Conservation (phyloP, 2,113 vertebrate species). For the Pygoscelis adeliae region DNA sequence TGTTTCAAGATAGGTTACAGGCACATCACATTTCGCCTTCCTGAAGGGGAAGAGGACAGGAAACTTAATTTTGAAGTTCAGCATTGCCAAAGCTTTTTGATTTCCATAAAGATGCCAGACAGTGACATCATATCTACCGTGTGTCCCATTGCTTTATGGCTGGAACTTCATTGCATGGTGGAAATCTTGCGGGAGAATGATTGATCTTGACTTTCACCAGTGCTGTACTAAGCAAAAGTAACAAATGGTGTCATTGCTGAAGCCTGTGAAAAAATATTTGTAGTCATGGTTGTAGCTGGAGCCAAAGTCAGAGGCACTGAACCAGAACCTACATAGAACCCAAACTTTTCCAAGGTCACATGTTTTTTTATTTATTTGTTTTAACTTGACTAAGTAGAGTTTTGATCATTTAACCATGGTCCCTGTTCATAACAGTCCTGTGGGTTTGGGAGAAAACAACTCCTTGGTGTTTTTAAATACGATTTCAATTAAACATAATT, state of each 20-base stretch:
- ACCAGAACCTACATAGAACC: slow-evolving; percentile 59
- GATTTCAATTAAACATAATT: slow-evolving; percentile 40
- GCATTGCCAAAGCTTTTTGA: not conserved
- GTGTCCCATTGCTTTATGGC: slow-evolving; percentile 31
- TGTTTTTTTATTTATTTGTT: slow-evolving; percentile 70
- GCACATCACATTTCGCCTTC: not conserved
- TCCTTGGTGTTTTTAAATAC: not conserved
- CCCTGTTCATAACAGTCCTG: slow-evolving; percentile 29
- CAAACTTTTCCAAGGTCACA: slow-evolving; percentile 51
- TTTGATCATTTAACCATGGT: slow-evolving; percentile 63
- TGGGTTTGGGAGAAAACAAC: slow-evolving; percentile 49
- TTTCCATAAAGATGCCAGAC: slow-evolving; percentile 34
- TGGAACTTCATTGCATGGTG: slow-evolving; percentile 51
- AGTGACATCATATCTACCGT: slow-evolving; percentile 44
- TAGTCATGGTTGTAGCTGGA: slow-evolving; percentile 69
- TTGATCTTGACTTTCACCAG: slow-evolving; percentile 72
- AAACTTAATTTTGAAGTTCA: not conserved
- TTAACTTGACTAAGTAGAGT: slow-evolving; percentile 64
- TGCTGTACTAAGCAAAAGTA: slow-evolving; percentile 67
- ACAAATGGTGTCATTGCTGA: slow-evolving; percentile 76
- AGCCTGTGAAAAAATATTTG: slow-evolving; percentile 76
- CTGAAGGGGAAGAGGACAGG: slow-evolving; percentile 13
- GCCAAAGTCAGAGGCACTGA: slow-evolving; percentile 62
- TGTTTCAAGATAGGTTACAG: slow-evolving; percentile 6
- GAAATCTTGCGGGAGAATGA: slow-evolving; percentile 56